Conservation (phyloP, 2,888 invertebrate species). For the Pseudanteris insignis region DNA sequence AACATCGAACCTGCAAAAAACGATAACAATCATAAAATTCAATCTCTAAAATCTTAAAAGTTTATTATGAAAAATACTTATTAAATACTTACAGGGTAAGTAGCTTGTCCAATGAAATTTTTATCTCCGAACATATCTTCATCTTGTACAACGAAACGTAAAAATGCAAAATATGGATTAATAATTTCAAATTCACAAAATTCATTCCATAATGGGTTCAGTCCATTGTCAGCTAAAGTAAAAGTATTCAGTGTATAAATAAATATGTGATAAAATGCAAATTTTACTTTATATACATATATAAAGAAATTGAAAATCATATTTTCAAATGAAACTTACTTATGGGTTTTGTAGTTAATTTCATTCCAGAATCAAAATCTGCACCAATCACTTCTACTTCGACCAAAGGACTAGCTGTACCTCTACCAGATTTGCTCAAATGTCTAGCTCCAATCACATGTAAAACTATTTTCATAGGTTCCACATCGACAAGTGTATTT, state of each 20-base stretch:
- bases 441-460: slow-evolving; percentile 91
- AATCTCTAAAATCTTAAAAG: too few relatives aligned
- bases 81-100: slow-evolving; percentile 75
- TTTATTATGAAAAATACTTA: too few relatives aligned
- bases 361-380: slow-evolving; percentile 84
- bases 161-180: slow-evolving; percentile 84
- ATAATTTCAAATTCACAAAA: slow-evolving; percentile 80
- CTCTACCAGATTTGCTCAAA: slow-evolving; percentile 82
- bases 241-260: too few relatives aligned
- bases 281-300: too few relatives aligned
- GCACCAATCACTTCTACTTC: slow-evolving; percentile 91
- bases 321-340: too few relatives aligned
- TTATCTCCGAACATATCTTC: slow-evolving; percentile 98
- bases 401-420: slow-evolving; percentile 89
- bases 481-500: slow-evolving; percentile 70
- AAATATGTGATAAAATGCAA: too few relatives aligned
- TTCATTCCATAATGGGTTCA: slow-evolving; percentile 94
- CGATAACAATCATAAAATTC: slow-evolving; percentile 1
- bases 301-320: too few relatives aligned
- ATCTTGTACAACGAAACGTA: slow-evolving; percentile 90
- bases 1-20: slow-evolving; percentile 72
- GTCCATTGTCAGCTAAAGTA: slow-evolving; percentile 85
- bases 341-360: slow-evolving; percentile 85
- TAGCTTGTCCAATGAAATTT: slow-evolving; percentile 89
- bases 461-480: slow-evolving; percentile 75